Evolutionary conservation across 2,888 invertebrate genomes (phyloP).

Genomic region (Dynastes hyllus): DNA sequence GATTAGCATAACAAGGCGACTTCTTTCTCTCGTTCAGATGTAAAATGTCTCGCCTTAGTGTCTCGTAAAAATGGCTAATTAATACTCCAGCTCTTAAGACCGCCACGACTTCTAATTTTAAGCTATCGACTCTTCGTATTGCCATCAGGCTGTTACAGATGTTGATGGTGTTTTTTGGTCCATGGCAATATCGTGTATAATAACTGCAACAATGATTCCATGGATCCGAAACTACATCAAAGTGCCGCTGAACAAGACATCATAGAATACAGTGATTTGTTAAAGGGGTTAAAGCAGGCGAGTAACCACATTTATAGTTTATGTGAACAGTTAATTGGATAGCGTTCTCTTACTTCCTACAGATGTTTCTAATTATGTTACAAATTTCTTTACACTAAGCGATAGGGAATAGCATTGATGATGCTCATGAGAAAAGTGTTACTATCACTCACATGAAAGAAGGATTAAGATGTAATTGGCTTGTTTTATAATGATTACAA

Average conservation of each 20-base stretch:
- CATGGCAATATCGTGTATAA: conserved; percentile 9
- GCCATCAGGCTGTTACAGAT: conserved; percentile 11
- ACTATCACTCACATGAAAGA: too few relatives aligned
- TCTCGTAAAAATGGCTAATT: conserved; percentile 48
- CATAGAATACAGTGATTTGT: conserved; percentile 32
- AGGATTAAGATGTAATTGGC: too few relatives aligned
- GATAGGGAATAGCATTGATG: neutral
- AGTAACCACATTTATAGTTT: conserved; percentile 29
- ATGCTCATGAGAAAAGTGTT: neutral
- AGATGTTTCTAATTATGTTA: conserved; percentile 36
- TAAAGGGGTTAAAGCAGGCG: conserved; percentile 29
- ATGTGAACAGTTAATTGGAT: conserved; percentile 31
- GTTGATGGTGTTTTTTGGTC: conserved; percentile 3
- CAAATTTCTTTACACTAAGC: conserved; percentile 20
- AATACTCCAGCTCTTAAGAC: conserved; percentile 34
- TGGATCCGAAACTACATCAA: conserved; percentile 35
- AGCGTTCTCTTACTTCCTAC: conserved; percentile 6
- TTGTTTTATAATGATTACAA: too few relatives aligned
- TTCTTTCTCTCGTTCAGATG: conserved; percentile 39
- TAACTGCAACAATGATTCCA: conserved; percentile 39
- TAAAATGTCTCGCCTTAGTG: conserved; percentile 39
- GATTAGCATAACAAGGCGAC: conserved; percentile 44
- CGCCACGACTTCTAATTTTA: conserved; percentile 43
- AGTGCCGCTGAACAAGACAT: conserved; percentile 50
- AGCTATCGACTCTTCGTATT: conserved; percentile 10